Percentiles rank a stretch among this genome's conserved stretches.
phyloP scores from a whole-genome alignment of 2,113 vertebrate species.

The Rhabdomys dilectus region DNA sequence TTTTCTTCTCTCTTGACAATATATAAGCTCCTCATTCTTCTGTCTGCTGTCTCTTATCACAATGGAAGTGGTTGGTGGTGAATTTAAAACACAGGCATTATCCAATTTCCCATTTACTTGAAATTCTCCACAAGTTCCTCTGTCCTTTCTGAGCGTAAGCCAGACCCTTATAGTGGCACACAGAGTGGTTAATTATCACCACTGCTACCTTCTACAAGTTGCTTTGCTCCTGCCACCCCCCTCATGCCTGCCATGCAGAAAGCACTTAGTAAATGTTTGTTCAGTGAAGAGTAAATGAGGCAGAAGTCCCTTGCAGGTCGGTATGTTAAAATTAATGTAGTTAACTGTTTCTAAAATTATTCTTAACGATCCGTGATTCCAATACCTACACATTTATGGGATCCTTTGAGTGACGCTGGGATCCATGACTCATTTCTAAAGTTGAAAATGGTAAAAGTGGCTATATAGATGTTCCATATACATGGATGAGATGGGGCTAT shows the following conservation, averaged over 20 bases:
- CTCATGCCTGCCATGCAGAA: not conserved
- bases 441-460: not conserved
- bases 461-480: not conserved
- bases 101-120: not conserved
- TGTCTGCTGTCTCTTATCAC: not conserved
- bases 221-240: not conserved
- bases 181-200: not conserved
- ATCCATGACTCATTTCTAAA: not conserved
- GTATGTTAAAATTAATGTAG: not conserved
- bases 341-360: not conserved
- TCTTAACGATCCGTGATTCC: not conserved
- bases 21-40: not conserved
- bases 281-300: not conserved
- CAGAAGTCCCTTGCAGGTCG: not conserved
- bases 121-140: not conserved
- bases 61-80: not conserved
- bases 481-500: not conserved
- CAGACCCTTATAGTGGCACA: not conserved
- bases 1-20: not conserved
- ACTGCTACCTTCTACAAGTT: no score
- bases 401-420: not conserved
- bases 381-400: not conserved
- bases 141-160: not conserved
- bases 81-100: not conserved
- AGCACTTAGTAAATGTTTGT: not conserved